Percentiles rank a stretch among this genome's conserved stretches.
Evolutionary conservation across 2,888 invertebrate genomes (phyloP).

Genomic region (Zelleria hepariella): DNA sequence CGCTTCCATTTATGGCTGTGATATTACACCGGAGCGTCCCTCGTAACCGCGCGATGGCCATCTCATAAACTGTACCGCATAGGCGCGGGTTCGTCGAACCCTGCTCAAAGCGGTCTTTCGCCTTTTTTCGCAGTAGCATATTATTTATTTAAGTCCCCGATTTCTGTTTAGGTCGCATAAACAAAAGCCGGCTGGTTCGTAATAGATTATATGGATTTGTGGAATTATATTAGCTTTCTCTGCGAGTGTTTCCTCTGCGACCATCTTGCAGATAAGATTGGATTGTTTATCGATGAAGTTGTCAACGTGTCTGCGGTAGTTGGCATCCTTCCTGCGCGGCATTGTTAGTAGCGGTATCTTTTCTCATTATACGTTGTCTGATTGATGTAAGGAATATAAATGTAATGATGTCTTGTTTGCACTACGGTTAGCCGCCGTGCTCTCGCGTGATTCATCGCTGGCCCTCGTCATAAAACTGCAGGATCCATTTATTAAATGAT

Average conservation of each 20-base stretch:
- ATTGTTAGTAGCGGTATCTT: no score
- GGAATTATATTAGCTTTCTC: background rate
- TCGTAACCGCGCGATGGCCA: constrained; percentile 14
- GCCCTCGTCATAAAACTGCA: constrained; percentile 27
- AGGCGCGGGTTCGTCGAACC: background rate
- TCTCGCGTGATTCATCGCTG: constrained; percentile 1
- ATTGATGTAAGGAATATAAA: background rate
- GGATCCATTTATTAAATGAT: constrained; percentile 35
- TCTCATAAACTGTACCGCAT: constrained; percentile 11
- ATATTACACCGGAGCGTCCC: constrained; percentile 9
- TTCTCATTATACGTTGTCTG: background rate
- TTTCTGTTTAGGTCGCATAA: background rate
- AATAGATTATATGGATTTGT: background rate
- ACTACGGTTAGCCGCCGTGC: background rate
- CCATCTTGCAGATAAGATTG: background rate
- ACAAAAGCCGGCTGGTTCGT: background rate
- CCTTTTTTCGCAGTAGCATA: background rate
- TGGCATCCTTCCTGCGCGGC: background rate
- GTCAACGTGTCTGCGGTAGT: background rate
- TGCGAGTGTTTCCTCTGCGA: background rate
- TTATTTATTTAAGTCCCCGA: background rate
- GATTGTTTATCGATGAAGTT: background rate
- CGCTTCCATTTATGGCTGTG: constrained; percentile 11
- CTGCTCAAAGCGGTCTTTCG: background rate
- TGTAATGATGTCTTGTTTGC: background rate